Evolutionary conservation across 2,113 vertebrate genomes (phyloP).

Genomic region (Charadrius vociferus): DNA sequence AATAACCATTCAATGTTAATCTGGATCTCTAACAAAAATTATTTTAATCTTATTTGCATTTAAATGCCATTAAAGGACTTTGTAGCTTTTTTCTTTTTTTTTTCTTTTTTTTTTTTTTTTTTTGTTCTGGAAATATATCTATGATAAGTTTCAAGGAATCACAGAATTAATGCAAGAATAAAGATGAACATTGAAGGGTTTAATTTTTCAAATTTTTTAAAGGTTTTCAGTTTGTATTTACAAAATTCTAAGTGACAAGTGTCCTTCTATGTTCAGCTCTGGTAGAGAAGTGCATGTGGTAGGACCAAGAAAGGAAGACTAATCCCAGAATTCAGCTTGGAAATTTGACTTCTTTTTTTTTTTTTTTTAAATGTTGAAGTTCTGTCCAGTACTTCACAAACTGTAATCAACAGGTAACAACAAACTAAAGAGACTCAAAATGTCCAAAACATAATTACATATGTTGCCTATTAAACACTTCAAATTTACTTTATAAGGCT

Average conservation of each 20-base stretch:
- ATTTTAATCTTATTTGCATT: not conserved
- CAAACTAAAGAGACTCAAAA: not conserved
- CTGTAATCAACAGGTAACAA: not conserved
- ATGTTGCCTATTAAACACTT: not conserved
- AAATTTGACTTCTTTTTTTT: constrained; percentile 9
- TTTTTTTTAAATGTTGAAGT: not conserved
- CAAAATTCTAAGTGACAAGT: constrained; percentile 34
- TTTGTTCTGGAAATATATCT: not conserved
- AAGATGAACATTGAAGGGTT: not conserved
- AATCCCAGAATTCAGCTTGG: not conserved
- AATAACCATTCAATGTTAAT: not conserved
- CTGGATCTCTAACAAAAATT: not conserved
- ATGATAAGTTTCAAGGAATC: not conserved
- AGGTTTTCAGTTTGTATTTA: not conserved
- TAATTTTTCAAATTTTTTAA: not conserved
- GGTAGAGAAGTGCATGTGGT: not conserved
- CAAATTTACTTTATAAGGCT: not conserved
- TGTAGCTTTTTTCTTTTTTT: not conserved
- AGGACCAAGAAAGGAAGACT: constrained; percentile 1
- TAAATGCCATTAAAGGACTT: not conserved
- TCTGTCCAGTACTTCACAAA: not conserved
- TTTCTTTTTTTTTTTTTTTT: not conserved
- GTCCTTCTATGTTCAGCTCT: not conserved
- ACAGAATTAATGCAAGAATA: not conserved
- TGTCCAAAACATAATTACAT: not conserved